Conservation (phyloP, 2,797 vertebrate genomes). For the Picus viridis region DNA sequence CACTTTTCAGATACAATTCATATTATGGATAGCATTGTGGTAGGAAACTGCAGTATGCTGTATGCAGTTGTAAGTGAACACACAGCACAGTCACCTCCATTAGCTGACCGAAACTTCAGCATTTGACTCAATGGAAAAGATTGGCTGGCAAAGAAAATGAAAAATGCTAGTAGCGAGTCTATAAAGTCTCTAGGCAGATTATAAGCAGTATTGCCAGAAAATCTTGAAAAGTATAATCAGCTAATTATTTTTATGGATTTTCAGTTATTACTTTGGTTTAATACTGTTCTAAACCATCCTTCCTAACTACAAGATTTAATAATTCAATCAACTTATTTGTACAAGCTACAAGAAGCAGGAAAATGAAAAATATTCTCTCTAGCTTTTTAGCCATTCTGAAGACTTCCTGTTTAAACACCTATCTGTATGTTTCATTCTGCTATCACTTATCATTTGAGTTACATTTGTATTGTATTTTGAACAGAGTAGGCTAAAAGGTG, state of each 20-base stretch:
- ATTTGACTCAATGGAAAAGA: neutral
- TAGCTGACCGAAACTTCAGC: neutral
- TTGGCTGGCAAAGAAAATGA: neutral
- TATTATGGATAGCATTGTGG: conserved; percentile 32
- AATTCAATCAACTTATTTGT: neutral
- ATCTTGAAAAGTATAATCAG: neutral
- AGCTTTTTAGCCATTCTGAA: neutral
- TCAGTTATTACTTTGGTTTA: neutral
- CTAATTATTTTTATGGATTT: neutral
- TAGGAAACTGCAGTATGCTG: conserved; percentile 2
- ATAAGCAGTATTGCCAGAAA: neutral
- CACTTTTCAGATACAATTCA: conserved; percentile 68
- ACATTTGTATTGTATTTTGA: neutral
- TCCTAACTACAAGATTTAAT: neutral
- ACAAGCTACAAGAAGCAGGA: neutral
- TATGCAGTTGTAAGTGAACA: conserved; percentile 27
- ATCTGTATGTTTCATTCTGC: neutral
- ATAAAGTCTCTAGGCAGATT: neutral
- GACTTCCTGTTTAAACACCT: rapidly evolving
- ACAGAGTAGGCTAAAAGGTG: neutral
- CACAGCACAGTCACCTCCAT: conserved; percentile 2
- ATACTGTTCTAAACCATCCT: neutral
- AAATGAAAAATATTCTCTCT: neutral
- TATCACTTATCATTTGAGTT: neutral
- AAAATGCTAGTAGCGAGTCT: neutral